Evolutionary conservation across 2,888 invertebrate species (phyloP).

Genomic region (Pachymerium ferrugineum): DNA sequence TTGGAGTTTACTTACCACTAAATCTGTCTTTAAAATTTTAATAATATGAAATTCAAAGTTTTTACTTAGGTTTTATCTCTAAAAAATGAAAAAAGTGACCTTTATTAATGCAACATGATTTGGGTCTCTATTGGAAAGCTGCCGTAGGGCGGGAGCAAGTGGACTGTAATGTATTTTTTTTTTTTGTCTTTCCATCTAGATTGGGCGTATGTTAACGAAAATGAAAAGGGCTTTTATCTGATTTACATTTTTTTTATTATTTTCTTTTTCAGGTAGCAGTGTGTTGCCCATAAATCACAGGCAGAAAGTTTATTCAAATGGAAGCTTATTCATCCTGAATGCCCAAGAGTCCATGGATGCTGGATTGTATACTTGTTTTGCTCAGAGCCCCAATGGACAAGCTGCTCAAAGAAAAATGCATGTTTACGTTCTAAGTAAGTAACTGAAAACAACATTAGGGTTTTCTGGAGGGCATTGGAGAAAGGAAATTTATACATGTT

Average conservation of each 20-base stretch:
- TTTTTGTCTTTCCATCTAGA: neutral
- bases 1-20: no score
- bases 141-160: no score
- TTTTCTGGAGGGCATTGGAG: no score
- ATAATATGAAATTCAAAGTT: neutral
- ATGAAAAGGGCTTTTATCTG: neutral
- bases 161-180: neutral
- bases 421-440: constrained; percentile 46
- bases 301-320: constrained; percentile 44
- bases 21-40: no score
- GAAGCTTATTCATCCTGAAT: constrained; percentile 45
- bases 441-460: no score
- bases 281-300: constrained; percentile 47
- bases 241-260: constrained; percentile 23
- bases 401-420: constrained; percentile 43
- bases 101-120: no score
- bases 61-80: no score
- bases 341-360: constrained; percentile 46
- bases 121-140: no score
- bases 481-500: no score
- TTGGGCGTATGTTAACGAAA: neutral
- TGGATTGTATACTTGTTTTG: constrained; percentile 48
- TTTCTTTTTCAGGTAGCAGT: constrained; percentile 35
- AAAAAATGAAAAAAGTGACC: constrained; percentile 16
- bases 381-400: constrained; percentile 43